phyloP scores from a whole-genome alignment of 2,797 vertebrate species.

The Saxicola maurus region DNA sequence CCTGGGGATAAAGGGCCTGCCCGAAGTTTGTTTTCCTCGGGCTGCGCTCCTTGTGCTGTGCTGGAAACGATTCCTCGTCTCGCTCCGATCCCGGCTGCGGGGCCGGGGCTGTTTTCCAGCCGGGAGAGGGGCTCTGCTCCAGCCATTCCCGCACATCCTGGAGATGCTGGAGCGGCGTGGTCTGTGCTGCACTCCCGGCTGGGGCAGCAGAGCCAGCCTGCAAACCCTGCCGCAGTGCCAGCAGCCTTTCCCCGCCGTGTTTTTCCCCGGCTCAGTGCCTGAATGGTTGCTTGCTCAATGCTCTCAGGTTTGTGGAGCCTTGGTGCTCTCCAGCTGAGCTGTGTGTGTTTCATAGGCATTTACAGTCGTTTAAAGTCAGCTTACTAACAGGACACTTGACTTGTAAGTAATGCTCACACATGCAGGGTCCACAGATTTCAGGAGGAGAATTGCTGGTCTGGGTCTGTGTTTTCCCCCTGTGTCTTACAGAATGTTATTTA shows the following conservation, averaged over 20 bases:
- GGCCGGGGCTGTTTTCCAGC: neutral
- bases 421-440: neutral
- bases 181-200: neutral
- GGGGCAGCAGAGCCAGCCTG: neutral
- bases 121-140: neutral
- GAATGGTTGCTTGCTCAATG: neutral
- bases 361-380: neutral
- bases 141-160: neutral
- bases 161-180: neutral
- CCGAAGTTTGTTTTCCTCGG: slow-evolving; percentile 39
- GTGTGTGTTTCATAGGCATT: neutral
- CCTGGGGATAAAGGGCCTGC: neutral
- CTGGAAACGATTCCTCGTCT: neutral
- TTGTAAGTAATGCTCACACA: neutral
- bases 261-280: neutral
- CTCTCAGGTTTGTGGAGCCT: neutral
- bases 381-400: neutral
- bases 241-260: neutral
- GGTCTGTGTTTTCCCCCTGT: neutral
- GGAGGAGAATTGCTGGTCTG: neutral
- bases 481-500: neutral
- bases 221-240: neutral
- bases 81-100: neutral
- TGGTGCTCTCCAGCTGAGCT: slow-evolving; percentile 18
- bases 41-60: neutral